phyloP scores from a whole-genome alignment of 2,113 vertebrate genomes.

The Plecotus auritus region DNA sequence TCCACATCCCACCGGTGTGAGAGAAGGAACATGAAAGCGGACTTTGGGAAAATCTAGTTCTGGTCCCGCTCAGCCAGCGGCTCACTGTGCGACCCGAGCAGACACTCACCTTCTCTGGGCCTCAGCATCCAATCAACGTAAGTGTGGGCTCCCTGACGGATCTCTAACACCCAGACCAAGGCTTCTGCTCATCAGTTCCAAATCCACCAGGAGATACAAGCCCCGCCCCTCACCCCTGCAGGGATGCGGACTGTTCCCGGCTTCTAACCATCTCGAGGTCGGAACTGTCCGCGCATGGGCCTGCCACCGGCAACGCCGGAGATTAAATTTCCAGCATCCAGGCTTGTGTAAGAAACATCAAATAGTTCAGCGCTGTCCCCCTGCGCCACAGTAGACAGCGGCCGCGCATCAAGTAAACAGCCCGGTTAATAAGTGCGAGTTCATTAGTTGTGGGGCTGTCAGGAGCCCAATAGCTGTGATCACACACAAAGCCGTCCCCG shows the following conservation, averaged over 20 bases:
- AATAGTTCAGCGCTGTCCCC: background rate
- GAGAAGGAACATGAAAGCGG: background rate
- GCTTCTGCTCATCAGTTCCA: background rate
- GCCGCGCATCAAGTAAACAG: conserved; percentile 33
- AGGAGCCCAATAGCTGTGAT: conserved; percentile 52
- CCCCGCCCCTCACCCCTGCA: background rate
- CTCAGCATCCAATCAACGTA: background rate
- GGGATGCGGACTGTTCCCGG: background rate
- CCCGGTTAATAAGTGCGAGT: conserved; percentile 60
- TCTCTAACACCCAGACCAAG: background rate
- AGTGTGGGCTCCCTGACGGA: background rate
- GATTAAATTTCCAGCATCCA: conserved; percentile 18
- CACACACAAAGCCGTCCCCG: conserved; percentile 60
- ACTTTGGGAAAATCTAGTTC: background rate
- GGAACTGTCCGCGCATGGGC: background rate
- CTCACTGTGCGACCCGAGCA: too few species aligned
- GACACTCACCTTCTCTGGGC: background rate
- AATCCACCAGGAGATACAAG: background rate
- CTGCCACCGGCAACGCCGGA: conserved; percentile 43
- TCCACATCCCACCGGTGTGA: background rate
- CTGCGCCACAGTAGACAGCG: background rate
- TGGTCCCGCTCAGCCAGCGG: background rate
- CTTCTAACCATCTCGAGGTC: background rate
- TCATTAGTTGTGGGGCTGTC: conserved; percentile 62
- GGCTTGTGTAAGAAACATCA: background rate